A percentile compares a stretch with the other conserved stretches of the same genome.
Evolutionary conservation across 2,797 vertebrate species (phyloP).

Genomic region (Clarias fuscus): DNA sequence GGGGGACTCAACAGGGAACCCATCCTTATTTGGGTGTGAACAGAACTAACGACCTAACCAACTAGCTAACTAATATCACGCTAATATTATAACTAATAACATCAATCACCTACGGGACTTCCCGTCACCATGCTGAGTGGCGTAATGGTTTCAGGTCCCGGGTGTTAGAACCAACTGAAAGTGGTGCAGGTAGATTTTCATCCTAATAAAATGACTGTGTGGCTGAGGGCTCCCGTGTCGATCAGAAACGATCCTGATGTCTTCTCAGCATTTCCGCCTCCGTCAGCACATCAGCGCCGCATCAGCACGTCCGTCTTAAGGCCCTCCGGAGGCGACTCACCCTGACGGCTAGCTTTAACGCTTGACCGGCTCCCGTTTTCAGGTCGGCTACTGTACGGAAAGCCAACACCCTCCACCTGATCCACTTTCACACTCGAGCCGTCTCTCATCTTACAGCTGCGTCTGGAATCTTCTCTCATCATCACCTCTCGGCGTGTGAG

Average conservation of each 20-base stretch:
- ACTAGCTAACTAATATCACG: background rate
- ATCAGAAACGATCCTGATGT: background rate
- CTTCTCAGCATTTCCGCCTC: background rate
- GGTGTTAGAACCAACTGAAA: background rate
- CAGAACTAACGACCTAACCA: background rate
- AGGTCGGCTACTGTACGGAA: conserved; percentile 53
- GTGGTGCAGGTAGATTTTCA: background rate
- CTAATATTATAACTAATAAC: background rate
- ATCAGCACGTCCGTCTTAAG: background rate
- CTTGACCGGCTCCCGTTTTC: conserved; percentile 5
- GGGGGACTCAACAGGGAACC: too few relatives aligned
- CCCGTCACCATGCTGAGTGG: too few relatives aligned
- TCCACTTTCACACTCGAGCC: conserved; percentile 57
- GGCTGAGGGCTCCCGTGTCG: background rate
- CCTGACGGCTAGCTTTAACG: conserved; percentile 3
- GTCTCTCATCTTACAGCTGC: conserved; percentile 63
- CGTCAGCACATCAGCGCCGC: background rate
- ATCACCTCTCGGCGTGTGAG: background rate
- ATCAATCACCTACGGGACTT: background rate
- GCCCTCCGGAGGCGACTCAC: background rate
- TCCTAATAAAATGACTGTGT: too few relatives aligned
- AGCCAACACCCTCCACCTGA: conserved; percentile 63
- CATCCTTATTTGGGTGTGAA: too few relatives aligned
- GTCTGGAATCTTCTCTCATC: conserved; percentile 52
- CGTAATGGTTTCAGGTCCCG: background rate